Base-by-base conservation (phyloP, 2,797 vertebrate genomes). In the Eleutherodactylus coqui region DNA sequence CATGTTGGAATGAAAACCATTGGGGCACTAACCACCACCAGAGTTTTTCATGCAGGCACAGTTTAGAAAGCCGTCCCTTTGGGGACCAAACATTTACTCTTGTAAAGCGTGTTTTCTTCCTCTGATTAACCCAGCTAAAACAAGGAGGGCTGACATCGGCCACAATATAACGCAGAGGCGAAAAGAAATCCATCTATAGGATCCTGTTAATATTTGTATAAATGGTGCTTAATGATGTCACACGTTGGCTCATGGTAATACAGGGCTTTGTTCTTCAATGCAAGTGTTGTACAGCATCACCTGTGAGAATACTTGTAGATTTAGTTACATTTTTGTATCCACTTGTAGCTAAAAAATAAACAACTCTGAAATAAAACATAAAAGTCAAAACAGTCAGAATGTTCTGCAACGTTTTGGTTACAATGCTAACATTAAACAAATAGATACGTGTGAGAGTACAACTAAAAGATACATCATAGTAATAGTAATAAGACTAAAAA, bases 1-100 rank as follows among this genome's bases (percentile, higher is more conserved):
- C 91, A 90, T 88, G 89, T 86, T 90, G 89, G 32, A 58, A 36
- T 90, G 88, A 86, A 85, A 91, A 84, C 43, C 32, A 7, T 45
- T 19, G 45, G 75, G 82, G 82, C 76, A 84, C 82, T 80, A 62
- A 84, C 76, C 81, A 80, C 67, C 86, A 84, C 82, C 77, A 64
- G 76, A 84, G 82, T 60, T 67, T 87, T 87, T 87, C 51, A 84
- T 80, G 76, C 55, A 75, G 55, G 51, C 69, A 43, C 86, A 60
- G 78, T 83, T 5, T 53, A 60, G 69, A 87, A 87, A 87, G 82
- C 69, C 34, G 29, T 67, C 55, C 51, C 69, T 64, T 80, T 81
- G 67, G 82, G 77, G 70, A 79, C 82, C 58, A 80, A 87, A 84
- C 86, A 75, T 87, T 87, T 87, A 87, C 86, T 80, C 76, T 80